phyloP scores from a whole-genome alignment of 2,113 vertebrate species.

The Gorsachius goisagi region DNA sequence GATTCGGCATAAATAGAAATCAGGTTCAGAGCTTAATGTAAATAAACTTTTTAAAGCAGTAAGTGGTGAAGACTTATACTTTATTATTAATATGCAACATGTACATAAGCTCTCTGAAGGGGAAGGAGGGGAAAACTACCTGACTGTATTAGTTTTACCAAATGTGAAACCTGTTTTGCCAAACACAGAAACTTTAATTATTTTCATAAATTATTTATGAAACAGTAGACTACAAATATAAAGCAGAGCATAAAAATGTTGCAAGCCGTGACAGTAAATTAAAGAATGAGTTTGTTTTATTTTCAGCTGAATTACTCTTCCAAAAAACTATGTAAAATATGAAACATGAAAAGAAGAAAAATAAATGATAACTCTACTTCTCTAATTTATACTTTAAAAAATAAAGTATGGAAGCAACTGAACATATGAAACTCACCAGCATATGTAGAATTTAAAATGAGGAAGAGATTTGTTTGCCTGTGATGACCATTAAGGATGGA shows the following conservation, averaged over 20 bases:
- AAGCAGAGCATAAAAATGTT: neutral
- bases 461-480: neutral
- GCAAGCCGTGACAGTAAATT: neutral
- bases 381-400: neutral
- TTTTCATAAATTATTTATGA: slow-evolving; percentile 14
- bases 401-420: neutral
- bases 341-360: neutral
- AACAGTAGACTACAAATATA: neutral
- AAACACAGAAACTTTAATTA: neutral
- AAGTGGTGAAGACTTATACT: neutral
- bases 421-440: neutral
- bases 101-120: neutral
- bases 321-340: neutral
- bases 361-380: neutral
- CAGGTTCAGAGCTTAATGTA: neutral
- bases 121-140: neutral
- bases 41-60: neutral
- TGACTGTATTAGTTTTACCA: neutral
- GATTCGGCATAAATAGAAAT: neutral
- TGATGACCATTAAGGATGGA: neutral
- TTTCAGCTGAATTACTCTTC: neutral
- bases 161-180: neutral
- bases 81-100: neutral
- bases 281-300: neutral
- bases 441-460: neutral